phyloP scores from a whole-genome alignment of 2,888 invertebrate species.

The Arrhopalites spinosus region DNA sequence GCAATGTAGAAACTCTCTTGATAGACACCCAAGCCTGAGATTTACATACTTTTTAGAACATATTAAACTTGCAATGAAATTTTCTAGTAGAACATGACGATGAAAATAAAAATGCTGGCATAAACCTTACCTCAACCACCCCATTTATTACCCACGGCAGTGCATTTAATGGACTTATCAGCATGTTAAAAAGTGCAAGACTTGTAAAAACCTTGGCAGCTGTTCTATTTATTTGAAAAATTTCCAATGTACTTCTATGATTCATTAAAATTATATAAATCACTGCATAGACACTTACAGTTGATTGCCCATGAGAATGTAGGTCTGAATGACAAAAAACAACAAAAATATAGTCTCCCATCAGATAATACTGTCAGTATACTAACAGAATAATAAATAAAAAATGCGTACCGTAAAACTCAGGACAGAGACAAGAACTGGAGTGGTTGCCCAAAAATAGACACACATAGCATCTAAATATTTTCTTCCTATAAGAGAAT shows the following conservation, averaged over 20 bases:
- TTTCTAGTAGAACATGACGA: too few relatives aligned
- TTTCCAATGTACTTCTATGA: too few relatives aligned
- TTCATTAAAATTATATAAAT: too few relatives aligned
- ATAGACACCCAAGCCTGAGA: too few relatives aligned
- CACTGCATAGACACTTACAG: conserved; percentile 63
- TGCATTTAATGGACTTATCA: conserved; percentile 89
- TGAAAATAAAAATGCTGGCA: too few relatives aligned
- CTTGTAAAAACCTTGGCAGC: conserved; percentile 93
- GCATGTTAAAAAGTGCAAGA: conserved; percentile 91
- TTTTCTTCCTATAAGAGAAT: conserved; percentile 85
- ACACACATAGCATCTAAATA: conserved; percentile 97
- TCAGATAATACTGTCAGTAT: too few relatives aligned
- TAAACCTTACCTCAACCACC: conserved; percentile 77
- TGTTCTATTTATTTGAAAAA: conserved; percentile 62
- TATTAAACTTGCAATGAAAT: too few relatives aligned
- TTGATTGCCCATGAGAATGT: conserved; percentile 74
- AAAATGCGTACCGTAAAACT: too few relatives aligned
- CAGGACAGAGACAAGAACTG: conserved; percentile 83
- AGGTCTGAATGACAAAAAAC: too few relatives aligned
- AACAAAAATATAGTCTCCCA: too few relatives aligned
- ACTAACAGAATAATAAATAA: too few relatives aligned
- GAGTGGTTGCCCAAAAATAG: conserved; percentile 98
- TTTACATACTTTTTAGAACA: too few relatives aligned
- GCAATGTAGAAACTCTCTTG: conserved; percentile 29
- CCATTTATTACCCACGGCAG: conserved; percentile 99